Conservation (phyloP, 2,888 invertebrate genomes). For the Spisula subtruncata region DNA sequence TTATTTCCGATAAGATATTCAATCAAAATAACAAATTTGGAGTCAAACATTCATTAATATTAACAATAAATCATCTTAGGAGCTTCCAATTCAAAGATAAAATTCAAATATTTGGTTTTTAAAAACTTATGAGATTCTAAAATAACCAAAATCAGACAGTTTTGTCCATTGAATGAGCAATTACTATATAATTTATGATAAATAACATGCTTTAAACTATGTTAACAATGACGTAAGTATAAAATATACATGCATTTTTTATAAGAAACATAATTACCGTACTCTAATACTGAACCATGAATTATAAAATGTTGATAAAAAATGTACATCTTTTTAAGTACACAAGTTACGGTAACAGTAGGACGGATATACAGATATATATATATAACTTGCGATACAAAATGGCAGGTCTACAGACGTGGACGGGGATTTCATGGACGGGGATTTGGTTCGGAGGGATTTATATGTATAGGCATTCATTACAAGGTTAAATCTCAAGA, state of each 20-base stretch:
- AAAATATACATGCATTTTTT: slow-evolving; percentile 37
- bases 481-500: not conserved
- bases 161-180: not conserved
- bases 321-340: slow-evolving; percentile 32
- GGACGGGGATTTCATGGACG: slow-evolving; percentile 36
- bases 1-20: too few relatives aligned
- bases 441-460: not conserved
- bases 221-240: not conserved
- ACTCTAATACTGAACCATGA: not conserved
- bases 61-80: not conserved
- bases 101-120: not conserved
- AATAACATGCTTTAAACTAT: slow-evolving; percentile 21
- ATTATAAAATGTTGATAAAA: slow-evolving; percentile 9
- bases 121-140: not conserved
- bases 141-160: not conserved
- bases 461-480: slow-evolving; percentile 38
- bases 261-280: slow-evolving; percentile 34
- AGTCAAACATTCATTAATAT: not conserved
- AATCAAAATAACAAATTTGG: not conserved
- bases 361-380: not conserved
- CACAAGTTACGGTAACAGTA: not conserved
- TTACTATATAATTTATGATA: not conserved
- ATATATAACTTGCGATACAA: slow-evolving; percentile 39
- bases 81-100: not conserved
- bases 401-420: slow-evolving; percentile 25